phyloP scores from a whole-genome alignment of 2,797 vertebrate species.

The Semaprochilodus insignis region DNA sequence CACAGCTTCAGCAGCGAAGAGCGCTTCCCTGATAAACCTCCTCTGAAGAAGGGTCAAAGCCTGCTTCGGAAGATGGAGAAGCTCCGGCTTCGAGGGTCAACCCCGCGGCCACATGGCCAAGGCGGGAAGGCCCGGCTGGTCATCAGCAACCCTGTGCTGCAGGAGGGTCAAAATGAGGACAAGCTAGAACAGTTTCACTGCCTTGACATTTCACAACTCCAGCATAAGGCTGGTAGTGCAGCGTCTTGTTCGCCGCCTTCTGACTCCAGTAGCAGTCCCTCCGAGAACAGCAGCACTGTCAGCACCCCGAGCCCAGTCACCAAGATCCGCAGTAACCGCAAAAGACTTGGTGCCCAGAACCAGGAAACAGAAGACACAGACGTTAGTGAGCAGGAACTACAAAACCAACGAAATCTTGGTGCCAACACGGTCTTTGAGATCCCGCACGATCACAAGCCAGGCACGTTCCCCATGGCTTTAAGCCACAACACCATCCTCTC shows the following conservation, averaged over 20 bases:
- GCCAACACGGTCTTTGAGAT: constrained; percentile 79
- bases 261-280: constrained; percentile 75
- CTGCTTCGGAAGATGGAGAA: constrained; percentile 89
- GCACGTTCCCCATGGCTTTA: constrained; percentile 86
- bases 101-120: constrained; percentile 60
- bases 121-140: constrained; percentile 53
- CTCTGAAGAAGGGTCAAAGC: constrained; percentile 75
- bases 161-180: constrained; percentile 76
- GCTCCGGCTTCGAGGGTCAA: constrained; percentile 74
- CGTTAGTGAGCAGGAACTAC: constrained; percentile 70
- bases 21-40: constrained; percentile 70
- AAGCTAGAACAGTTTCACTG: constrained; percentile 74
- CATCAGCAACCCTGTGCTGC: constrained; percentile 78
- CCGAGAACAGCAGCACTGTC: constrained; percentile 80
- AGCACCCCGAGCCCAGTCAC: constrained; percentile 81
- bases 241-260: constrained; percentile 71
- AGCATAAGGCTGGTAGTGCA: constrained; percentile 61
- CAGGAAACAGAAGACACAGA: constrained; percentile 38
- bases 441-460: constrained; percentile 86
- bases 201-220: constrained; percentile 72
- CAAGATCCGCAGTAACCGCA: constrained; percentile 77
- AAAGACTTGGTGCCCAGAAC: constrained; percentile 60
- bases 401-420: constrained; percentile 60
- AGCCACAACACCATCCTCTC: constrained; percentile 69
- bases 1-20: constrained; percentile 71